Evolutionary conservation across 2,888 invertebrate genomes (phyloP).

Genomic region (Julus scanicus): DNA sequence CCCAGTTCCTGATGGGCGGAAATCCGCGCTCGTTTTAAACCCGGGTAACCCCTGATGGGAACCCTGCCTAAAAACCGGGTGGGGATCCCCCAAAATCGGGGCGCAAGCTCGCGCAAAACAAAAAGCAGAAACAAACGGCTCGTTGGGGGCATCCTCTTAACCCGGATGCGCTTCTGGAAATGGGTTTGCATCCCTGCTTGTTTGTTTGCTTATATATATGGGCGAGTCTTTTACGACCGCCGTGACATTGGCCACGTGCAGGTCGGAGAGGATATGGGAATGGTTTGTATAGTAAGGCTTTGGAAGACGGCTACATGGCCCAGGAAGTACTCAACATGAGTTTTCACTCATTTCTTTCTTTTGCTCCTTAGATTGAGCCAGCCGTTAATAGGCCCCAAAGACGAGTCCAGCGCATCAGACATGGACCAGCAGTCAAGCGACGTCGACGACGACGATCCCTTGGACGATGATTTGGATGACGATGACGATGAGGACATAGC

Average conservation of each 20-base stretch:
- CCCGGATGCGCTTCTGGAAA: background rate
- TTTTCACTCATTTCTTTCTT: background rate
- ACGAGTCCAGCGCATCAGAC: background rate
- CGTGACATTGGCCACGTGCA: too few species aligned
- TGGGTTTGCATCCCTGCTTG: too few species aligned
- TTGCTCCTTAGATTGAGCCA: background rate
- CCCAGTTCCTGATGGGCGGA: background rate
- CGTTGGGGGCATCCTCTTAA: background rate
- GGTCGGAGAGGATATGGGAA: too few species aligned
- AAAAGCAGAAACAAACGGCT: background rate
- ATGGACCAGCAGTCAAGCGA: constrained; percentile 23
- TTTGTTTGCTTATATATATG: too few species aligned
- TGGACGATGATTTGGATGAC: constrained; percentile 22
- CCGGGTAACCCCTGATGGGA: background rate
- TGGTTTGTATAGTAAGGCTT: too few species aligned
- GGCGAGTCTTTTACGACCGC: too few species aligned
- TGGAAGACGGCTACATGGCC: too few species aligned
- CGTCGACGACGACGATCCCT: background rate
- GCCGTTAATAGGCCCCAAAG: background rate
- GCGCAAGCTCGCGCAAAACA: background rate
- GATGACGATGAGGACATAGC: constrained; percentile 37
- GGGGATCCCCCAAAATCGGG: constrained; percentile 12
- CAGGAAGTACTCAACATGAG: too few species aligned
- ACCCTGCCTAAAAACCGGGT: background rate
- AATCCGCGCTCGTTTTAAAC: background rate